Evolutionary conservation across 2,797 vertebrate genomes (phyloP).

Genomic region (Poecilia picta): DNA sequence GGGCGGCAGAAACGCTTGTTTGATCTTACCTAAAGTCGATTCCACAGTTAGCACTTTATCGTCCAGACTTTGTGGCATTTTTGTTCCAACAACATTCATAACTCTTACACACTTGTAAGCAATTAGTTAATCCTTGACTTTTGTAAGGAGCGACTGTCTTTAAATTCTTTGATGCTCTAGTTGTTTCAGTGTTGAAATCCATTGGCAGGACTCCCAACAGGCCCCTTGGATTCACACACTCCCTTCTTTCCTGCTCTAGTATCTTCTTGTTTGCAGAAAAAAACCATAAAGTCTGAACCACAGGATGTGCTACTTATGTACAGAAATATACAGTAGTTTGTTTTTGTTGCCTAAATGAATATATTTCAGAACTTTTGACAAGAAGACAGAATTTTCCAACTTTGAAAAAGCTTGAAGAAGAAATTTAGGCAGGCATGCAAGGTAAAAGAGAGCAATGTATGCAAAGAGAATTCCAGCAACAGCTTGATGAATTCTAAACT

Average conservation of each 20-base stretch:
- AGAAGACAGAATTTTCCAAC: not conserved
- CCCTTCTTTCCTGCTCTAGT: conserved; percentile 19
- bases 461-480: no score
- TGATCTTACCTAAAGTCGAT: conserved; percentile 9
- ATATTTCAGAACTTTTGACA: not conserved
- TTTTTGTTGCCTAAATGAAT: no score
- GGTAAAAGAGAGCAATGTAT: no score
- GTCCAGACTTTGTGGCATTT: conserved; percentile 32
- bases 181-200: conserved; percentile 59
- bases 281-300: conserved; percentile 10
- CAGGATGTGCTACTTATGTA: conserved; percentile 6
- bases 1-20: conserved; percentile 1
- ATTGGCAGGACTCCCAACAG: conserved; percentile 58
- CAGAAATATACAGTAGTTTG: not conserved
- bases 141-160: conserved; percentile 34
- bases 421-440: no score
- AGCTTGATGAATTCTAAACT: no score
- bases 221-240: conserved; percentile 14
- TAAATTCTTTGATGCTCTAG: conserved; percentile 38
- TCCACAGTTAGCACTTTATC: conserved; percentile 31
- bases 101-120: conserved; percentile 44
- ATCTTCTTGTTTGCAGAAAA: conserved; percentile 10
- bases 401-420: not conserved
- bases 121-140: conserved; percentile 46
- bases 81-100: conserved; percentile 45